A percentile compares a stretch with the other conserved stretches of the same genome.
Evolutionary conservation across 2,797 vertebrate species (phyloP).

Genomic region (Poliocrania exsul): DNA sequence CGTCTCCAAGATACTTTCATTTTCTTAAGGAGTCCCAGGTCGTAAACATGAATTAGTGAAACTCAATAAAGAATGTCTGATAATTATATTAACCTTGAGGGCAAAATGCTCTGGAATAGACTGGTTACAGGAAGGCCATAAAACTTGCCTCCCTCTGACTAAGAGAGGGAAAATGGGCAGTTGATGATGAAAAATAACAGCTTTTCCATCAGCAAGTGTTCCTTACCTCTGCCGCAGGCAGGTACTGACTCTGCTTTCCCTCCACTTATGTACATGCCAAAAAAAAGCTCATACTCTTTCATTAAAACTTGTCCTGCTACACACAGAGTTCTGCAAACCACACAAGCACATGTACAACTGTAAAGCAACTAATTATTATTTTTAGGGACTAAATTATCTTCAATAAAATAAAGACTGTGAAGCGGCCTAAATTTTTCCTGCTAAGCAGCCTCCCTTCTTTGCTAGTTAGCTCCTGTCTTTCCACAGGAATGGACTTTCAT

Average conservation of each 20-base stretch:
- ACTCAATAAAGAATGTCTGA: background rate
- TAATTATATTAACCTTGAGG: slow-evolving; percentile 34
- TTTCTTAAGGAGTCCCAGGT: background rate
- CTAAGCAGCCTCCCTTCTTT: background rate
- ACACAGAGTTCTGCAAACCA: background rate
- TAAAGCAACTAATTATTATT: slow-evolving; percentile 1
- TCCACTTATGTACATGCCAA: background rate
- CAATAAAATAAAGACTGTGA: slow-evolving; percentile 4
- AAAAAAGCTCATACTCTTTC: slow-evolving; percentile 26
- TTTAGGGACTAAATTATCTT: background rate
- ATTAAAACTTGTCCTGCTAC: slow-evolving; percentile 28
- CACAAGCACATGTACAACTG: background rate
- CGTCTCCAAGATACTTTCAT: background rate
- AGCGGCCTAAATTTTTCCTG: background rate
- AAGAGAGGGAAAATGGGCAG: slow-evolving; percentile 51
- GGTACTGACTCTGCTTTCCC: background rate
- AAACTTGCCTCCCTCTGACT: slow-evolving; percentile 65
- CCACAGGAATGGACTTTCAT: background rate
- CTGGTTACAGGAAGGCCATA: slow-evolving; percentile 39
- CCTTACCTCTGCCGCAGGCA: slow-evolving; percentile 49
- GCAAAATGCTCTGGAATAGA: slow-evolving; percentile 35
- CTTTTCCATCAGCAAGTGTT: slow-evolving; percentile 55
- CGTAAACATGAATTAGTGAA: slow-evolving; percentile 16
- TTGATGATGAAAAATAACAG: slow-evolving; percentile 54
- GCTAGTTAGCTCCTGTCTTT: background rate